Base-by-base conservation (phyloP, 2,797 vertebrate species). In the Hipposideros larvatus region DNA sequence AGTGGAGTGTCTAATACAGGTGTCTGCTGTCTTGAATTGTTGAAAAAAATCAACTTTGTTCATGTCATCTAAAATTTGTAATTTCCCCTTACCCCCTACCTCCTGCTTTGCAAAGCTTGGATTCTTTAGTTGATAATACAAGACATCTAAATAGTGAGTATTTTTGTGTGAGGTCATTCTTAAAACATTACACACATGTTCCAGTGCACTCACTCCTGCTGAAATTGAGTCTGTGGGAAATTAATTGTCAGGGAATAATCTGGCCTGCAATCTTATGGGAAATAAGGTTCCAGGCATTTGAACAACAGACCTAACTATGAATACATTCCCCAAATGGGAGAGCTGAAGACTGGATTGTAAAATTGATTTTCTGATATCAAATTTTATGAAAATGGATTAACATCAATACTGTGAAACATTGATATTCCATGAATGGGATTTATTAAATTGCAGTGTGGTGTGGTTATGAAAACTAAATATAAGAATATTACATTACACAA, bases 351-450 rank as follows among this genome's bases (percentile, higher is more conserved):
- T 88, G 41, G 84, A 93, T 93, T 66, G 65, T 84, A 91, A 55
- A 91, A 65, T 31, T 93, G 65, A 22, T 43, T 53, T 88, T 79
- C 7, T 85, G 31, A 55, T 90, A 55, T 10, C 46, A 90, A 53
- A 71, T 55, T 92, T 92, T 70, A 63, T 63, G 41, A 90, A 82
- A 91, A 34, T 80, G 78, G 73, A 74, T 68, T 74, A 79, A 55
- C 46, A 19, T 41, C 84, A 16, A 59, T 94, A 83, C 63, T 70
- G 8, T 89, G 65, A 88, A 94, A 66, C 59, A 55, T 22, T 57
- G 21, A 41, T 68, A 74, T 11, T 68, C 66, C 43, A 55, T 9
- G 48, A 95, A 85, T 80, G 26, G 43, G 21, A 41, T 89, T 80
- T 91, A 48, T 88, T 88, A 74, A 88, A 51, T 57, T 91, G 37